Base-by-base conservation (phyloP, 2,113 vertebrate genomes). In the Asarcornis scutulata region DNA sequence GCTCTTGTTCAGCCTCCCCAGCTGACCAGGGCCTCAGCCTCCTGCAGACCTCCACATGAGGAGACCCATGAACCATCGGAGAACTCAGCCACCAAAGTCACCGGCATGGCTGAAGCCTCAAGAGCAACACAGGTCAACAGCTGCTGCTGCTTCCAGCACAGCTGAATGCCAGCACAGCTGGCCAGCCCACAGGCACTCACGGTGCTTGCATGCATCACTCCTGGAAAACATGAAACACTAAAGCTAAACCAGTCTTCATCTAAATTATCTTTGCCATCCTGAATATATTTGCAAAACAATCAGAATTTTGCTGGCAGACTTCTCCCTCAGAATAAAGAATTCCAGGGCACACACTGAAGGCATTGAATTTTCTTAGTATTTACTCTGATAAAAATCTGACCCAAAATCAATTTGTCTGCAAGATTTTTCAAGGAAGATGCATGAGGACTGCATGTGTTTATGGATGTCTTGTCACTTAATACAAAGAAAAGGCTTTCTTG, bases 191-290 rank as follows among this genome's bases (percentile, higher is more conserved):
- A 2, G 42, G 56, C 3, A 1, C 5, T 0, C 3, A 1, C 55
- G 20, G 34, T 6, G 66, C 55, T 34, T 13, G 55, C 6, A 6
- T 1, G 0, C 44, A 32, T 18, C 11, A 0, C 0, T 40, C 18
- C 82, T 31, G 38, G 44, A 29, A 9, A 46, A 68, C 48, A 12
- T 0, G 4, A 36, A 36, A n/a, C 0, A 2, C 58, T 52, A 38
- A 17, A 0, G 5, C 64, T 29, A 11, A 76, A 17, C 53, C 6
- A 14, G 15, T 14, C 66, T 29, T 36, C 59, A 34, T 68, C 22
- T 31, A 29, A 32, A 63, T 85, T 52, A 40, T 9, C 34, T 67
- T 56, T 63, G 53, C 13, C 52, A 25, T 25, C 36, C 58, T 11
- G 72, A 69, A 75, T 83, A 32, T 3, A 67, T 78, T 32, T 91